Percentiles rank a stretch among this genome's conserved stretches.
Evolutionary conservation across 2,113 vertebrate species (phyloP).

Genomic region (Emberiza fucata): DNA sequence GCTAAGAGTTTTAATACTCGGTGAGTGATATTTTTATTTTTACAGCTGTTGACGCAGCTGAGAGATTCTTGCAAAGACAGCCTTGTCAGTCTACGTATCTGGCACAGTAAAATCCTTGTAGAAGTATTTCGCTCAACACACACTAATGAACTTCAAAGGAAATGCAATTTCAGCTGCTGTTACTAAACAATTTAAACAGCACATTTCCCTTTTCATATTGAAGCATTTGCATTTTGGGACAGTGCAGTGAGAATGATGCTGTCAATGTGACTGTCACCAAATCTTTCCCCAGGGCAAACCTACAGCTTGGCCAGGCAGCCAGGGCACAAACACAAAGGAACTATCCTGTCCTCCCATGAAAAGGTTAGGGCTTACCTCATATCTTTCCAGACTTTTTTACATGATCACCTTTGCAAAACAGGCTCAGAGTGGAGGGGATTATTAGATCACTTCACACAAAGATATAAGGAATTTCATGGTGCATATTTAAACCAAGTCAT

Average conservation of each 20-base stretch:
- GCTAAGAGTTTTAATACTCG: not conserved
- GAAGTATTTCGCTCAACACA: not conserved
- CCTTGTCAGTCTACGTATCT: not conserved
- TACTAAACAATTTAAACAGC: not conserved
- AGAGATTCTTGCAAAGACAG: not conserved
- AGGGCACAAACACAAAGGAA: not conserved
- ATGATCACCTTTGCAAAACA: not conserved
- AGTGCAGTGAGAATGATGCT: not conserved
- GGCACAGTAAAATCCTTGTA: not conserved
- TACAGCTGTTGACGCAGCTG: slow-evolving; percentile 34
- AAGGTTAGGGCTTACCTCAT: not conserved
- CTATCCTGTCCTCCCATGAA: not conserved
- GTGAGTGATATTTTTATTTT: slow-evolving; percentile 37
- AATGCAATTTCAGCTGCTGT: not conserved
- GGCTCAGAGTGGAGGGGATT: not conserved
- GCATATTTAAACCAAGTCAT: not conserved
- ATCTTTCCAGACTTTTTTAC: not conserved
- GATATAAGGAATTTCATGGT: not conserved
- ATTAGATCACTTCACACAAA: not conserved
- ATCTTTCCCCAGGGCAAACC: not conserved
- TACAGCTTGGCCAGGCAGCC: not conserved
- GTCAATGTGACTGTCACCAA: not conserved
- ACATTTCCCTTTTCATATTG: not conserved
- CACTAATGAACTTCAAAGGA: not conserved
- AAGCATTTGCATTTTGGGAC: not conserved